Evolutionary conservation across 2,113 vertebrate genomes (phyloP), one percentile per base, ranked within the genome.

Genomic region (Sprattus sprattus): DNA sequence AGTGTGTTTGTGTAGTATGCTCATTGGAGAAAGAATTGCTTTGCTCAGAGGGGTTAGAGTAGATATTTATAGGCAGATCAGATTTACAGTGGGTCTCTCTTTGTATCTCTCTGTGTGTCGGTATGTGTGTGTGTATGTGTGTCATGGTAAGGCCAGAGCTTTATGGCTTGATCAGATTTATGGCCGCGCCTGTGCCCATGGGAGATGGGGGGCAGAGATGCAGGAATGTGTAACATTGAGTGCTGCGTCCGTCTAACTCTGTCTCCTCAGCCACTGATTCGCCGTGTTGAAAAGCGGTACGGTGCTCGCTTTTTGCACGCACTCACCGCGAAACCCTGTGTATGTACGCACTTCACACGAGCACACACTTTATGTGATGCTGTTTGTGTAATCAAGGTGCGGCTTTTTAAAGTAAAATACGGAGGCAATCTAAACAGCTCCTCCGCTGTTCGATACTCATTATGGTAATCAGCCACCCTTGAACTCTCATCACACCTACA

Each of bases 121-220:
- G 22, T 52, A 81, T 84, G 71, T 81, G 13, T 20, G 80, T 75
- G 67, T 75, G 67, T 82, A 52, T 60, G 9, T 16, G 25, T 83
- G 82, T 54, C 52, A 83, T 45, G 39, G 8, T 9, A 52, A 83
- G 84, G 80, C 71, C 50, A 47, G 80, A 64, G 49, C 85, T 90
- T 91, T 87, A 89, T 49, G 85, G 60, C 57, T 81, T 25, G 64
- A 86, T 88, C 84, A 88, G 87, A 92, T 92, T 92, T 89, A 92
- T 82, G 78, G 82, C 18, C 81, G 45, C 28, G 83, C 39, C 75
- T 83, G 32, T 80, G 84, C 85, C 86, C 28, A 46, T 88, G 81
- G 86, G 88, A 90, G 87, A 91, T 45, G 81, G 49, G n/a, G 82
- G 85, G 82, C 90, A 86, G 52, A 86, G 84, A 83, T 85, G 78